Conservation (phyloP, 2,797 vertebrate species). For the Microctenopoma steveboyesi region DNA sequence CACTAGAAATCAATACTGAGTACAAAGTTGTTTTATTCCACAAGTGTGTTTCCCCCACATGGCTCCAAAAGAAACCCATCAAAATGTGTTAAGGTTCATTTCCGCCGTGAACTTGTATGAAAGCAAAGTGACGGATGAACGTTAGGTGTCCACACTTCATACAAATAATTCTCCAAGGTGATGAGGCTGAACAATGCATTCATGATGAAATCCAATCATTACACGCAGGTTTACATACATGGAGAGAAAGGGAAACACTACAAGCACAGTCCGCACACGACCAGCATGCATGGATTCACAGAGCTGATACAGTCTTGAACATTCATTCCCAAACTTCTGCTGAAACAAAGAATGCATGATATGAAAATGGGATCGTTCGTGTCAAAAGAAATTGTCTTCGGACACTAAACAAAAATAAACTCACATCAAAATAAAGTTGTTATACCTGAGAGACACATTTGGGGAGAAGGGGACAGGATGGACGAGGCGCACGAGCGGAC, state of each 20-base stretch:
- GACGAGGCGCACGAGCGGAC: slow-evolving; percentile 36
- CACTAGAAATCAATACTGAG: slow-evolving; percentile 39
- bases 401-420: slow-evolving; percentile 61
- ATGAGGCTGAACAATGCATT: slow-evolving; percentile 85
- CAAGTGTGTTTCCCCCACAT: slow-evolving; percentile 57
- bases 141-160: slow-evolving; percentile 82
- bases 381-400: slow-evolving; percentile 72
- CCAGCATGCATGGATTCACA: slow-evolving; percentile 92
- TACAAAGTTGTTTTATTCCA: slow-evolving; percentile 41
- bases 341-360: slow-evolving; percentile 72
- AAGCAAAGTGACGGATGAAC: slow-evolving; percentile 72
- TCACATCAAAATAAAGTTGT: slow-evolving; percentile 48
- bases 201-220: slow-evolving; percentile 82
- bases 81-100: slow-evolving; percentile 27
- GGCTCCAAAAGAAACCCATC: slow-evolving; percentile 36
- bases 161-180: slow-evolving; percentile 87
- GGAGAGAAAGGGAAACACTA: slow-evolving; percentile 53
- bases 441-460: slow-evolving; percentile 32
- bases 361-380: slow-evolving; percentile 84
- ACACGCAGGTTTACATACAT: slow-evolving; percentile 79
- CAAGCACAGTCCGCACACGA: slow-evolving; percentile 87
- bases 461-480: slow-evolving; percentile 22
- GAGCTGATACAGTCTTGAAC: slow-evolving; percentile 64
- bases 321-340: slow-evolving; percentile 51
- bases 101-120: slow-evolving; percentile 82